A percentile compares a stretch with the other conserved stretches of the same genome.
phyloP scores from a whole-genome alignment of 2,113 vertebrate genomes.

The Anguilla rostrata region DNA sequence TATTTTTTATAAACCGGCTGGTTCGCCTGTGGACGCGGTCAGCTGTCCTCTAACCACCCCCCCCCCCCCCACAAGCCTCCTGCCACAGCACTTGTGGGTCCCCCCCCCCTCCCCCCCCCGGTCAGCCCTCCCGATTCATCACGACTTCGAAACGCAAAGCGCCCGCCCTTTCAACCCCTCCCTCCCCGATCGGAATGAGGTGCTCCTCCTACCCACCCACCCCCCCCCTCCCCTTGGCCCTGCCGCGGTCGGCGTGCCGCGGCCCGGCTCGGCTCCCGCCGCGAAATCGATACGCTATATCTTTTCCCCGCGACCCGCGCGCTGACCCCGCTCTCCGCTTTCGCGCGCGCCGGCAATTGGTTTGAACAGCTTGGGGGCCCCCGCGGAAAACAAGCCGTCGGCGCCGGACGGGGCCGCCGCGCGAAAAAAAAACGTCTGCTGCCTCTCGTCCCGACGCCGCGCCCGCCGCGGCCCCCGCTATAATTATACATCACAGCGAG shows the following conservation, averaged over 20 bases:
- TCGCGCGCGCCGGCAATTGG: constrained; percentile 85
- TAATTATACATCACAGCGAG: constrained; percentile 82
- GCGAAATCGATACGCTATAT: constrained; percentile 93
- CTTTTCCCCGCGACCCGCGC: constrained; percentile 84
- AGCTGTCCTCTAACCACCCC: constrained; percentile 58
- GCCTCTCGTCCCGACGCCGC: constrained; percentile 69
- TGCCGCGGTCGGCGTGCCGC: constrained; percentile 57
- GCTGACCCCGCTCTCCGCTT: constrained; percentile 85
- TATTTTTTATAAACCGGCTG: constrained; percentile 1
- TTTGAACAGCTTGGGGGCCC: constrained; percentile 78
- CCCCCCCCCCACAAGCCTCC: constrained; percentile 38
- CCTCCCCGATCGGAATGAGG: constrained; percentile 81
- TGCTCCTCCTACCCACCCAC: constrained; percentile 44
- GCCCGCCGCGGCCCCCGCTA: constrained; percentile 71
- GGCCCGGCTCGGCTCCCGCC: constrained; percentile 75
- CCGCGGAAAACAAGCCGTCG: constrained; percentile 76
- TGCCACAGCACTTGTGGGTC: constrained; percentile 57
- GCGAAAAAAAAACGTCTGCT: constrained; percentile 74
- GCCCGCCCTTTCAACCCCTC: constrained; percentile 76
- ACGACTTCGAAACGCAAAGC: constrained; percentile 78
- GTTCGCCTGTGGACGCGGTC: constrained; percentile 32
- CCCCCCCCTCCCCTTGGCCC: constrained; percentile 47
- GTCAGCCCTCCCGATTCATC: constrained; percentile 78
- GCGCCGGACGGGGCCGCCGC: constrained; percentile 68
- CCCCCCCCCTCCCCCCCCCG: constrained; percentile 67